phyloP scores from a whole-genome alignment of 2,888 invertebrate genomes.

The Eretmocerus hayati region DNA sequence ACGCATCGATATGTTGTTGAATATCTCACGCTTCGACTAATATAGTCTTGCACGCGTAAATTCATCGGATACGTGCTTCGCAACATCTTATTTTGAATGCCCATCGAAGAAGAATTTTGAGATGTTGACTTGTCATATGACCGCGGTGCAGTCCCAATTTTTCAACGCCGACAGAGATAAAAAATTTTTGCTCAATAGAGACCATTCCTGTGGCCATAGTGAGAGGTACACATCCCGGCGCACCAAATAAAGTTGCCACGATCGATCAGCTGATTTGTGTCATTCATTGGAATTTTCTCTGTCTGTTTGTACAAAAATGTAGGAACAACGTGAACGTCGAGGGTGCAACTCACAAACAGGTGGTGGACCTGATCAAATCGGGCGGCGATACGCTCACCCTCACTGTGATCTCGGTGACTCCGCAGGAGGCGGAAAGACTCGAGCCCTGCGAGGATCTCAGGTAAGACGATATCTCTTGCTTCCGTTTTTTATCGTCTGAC shows the following conservation, averaged over 20 bases:
- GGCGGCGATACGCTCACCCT: conserved; percentile 95
- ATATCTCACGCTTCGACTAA: too few species aligned
- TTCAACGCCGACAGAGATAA: conserved; percentile 22
- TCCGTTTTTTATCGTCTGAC: too few species aligned
- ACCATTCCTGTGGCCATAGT: background rate
- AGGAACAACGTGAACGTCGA: conserved; percentile 97
- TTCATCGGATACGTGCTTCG: too few species aligned
- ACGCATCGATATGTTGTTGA: too few species aligned
- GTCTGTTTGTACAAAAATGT: too few species aligned
- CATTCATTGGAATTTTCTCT: background rate
- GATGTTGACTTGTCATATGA: conserved; percentile 36
- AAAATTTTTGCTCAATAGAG: conserved; percentile 1
- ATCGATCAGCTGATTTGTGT: background rate
- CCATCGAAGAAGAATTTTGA: too few species aligned
- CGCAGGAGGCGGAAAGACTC: conserved; percentile 61
- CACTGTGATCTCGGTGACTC: conserved; percentile 93
- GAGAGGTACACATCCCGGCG: background rate
- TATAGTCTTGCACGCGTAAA: too few species aligned
- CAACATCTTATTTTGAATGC: too few species aligned
- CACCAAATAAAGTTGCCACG: background rate
- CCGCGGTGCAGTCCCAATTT: conserved; percentile 35
- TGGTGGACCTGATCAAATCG: conserved; percentile 97
- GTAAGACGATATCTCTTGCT: too few species aligned
- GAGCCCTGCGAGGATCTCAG: conserved; percentile 46
- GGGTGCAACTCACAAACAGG: conserved; percentile 99